Evolutionary conservation across 2,113 vertebrate genomes (phyloP).

Genomic region (Cyphomyrus plagiostoma): DNA sequence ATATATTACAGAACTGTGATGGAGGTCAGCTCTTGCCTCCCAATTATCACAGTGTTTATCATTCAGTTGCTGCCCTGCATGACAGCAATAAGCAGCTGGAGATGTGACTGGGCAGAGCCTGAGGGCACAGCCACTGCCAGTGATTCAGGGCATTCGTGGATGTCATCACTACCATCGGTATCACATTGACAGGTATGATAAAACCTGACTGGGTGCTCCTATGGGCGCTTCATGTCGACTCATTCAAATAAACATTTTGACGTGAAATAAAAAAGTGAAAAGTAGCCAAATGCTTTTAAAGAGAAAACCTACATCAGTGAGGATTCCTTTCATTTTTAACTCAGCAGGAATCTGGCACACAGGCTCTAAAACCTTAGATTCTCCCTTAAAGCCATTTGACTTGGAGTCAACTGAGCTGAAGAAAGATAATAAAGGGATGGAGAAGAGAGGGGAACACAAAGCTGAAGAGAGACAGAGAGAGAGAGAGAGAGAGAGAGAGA

Average conservation of each 20-base stretch:
- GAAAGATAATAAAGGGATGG: neutral
- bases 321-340: slow-evolving; percentile 1
- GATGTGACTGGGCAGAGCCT: neutral
- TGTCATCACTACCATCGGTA: neutral
- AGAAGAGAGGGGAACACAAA: neutral
- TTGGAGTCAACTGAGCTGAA: neutral
- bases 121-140: neutral
- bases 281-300: neutral
- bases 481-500: neutral
- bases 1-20: neutral
- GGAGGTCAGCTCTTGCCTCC: neutral
- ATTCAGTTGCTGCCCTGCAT: neutral
- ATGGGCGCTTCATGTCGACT: neutral
- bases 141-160: neutral
- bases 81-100: neutral
- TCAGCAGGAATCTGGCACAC: neutral
- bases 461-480: neutral
- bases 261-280: neutral
- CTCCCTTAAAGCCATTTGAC: slow-evolving; percentile 3
- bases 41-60: neutral
- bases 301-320: neutral
- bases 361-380: neutral
- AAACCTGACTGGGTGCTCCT: neutral
- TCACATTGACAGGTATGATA: neutral
- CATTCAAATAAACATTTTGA: neutral